Evolutionary conservation across 35 echinoderm and acorn worm genomes (phyloP).

Genomic region (Anneissia japonica): DNA sequence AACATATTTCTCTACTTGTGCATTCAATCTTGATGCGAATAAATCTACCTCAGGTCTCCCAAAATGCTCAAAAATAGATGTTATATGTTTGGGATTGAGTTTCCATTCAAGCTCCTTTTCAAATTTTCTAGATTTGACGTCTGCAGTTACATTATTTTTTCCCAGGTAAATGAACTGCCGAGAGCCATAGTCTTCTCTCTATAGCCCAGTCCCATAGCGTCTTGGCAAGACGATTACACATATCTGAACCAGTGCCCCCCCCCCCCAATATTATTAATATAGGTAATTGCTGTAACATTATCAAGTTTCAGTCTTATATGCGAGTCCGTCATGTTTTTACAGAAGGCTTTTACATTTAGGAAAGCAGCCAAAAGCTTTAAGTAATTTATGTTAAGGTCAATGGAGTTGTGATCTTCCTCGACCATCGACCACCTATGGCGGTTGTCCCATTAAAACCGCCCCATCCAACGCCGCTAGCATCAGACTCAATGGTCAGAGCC

Average conservation of each 20-base stretch:
- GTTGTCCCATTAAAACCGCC: background rate
- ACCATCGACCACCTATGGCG: background rate
- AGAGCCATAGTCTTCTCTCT: conserved; percentile 7
- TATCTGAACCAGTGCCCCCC: background rate
- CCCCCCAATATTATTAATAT: no score
- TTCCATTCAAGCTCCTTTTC: conserved; percentile 46
- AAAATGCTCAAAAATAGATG: conserved; percentile 3
- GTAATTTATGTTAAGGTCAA: background rate
- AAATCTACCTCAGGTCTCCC: conserved; percentile 40
- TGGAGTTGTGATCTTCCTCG: background rate
- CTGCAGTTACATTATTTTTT: conserved; percentile 11
- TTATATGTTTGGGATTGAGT: conserved; percentile 19
- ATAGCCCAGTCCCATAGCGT: conserved; percentile 14
- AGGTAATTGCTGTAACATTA: background rate
- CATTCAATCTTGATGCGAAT: conserved; percentile 58
- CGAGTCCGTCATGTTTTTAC: background rate
- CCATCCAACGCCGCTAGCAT: background rate
- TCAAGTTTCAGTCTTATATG: background rate
- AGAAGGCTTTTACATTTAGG: background rate
- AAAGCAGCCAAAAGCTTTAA: background rate
- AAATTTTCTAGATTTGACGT: conserved; percentile 18
- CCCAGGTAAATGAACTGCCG: conserved; percentile 23
- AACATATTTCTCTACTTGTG: conserved; percentile 23
- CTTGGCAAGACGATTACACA: background rate
- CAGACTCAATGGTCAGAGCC: background rate